Conservation (phyloP, 1,140 invertebrate genomes). For the Drosophila lowei region DNA sequence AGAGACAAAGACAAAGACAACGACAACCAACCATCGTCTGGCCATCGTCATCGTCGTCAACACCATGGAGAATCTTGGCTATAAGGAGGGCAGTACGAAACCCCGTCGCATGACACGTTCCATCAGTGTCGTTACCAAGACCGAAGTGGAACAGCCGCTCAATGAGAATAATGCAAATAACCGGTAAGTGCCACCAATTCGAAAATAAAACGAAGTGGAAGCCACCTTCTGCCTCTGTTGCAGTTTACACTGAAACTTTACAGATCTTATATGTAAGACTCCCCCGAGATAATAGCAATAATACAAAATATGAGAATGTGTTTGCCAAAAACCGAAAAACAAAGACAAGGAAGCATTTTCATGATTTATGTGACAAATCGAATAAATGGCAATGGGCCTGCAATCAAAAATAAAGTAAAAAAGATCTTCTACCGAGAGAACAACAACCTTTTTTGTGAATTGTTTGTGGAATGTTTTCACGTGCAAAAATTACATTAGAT, state of each 20-base stretch:
- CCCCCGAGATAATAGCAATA: background rate
- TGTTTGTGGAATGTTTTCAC: background rate
- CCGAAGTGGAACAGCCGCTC: constrained; percentile 81
- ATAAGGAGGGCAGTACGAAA: constrained; percentile 82
- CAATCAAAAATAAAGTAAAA: constrained; percentile 2
- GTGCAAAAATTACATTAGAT: constrained; percentile 3
- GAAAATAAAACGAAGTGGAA: no score
- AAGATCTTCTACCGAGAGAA: background rate
- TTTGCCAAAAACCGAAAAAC: constrained; percentile 29
- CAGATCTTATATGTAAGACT: no score
- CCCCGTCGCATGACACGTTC: constrained; percentile 81
- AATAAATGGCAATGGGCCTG: background rate
- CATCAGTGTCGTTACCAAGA: constrained; percentile 82
- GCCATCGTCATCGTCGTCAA: constrained; percentile 15
- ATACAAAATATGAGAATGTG: constrained; percentile 14
- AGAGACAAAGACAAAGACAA: constrained; percentile 26
- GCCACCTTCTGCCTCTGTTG: constrained; percentile 12
- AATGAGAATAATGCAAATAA: constrained; percentile 81
- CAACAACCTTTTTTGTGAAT: background rate
- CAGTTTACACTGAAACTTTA: constrained; percentile 5
- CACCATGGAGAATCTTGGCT: constrained; percentile 83
- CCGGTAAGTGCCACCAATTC: constrained; percentile 69
- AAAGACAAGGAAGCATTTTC: constrained; percentile 26
- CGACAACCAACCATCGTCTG: constrained; percentile 41
- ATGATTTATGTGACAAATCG: constrained; percentile 27